Conservation (phyloP, 2,888 invertebrate genomes). For the Carpatolechia fugitivella region DNA sequence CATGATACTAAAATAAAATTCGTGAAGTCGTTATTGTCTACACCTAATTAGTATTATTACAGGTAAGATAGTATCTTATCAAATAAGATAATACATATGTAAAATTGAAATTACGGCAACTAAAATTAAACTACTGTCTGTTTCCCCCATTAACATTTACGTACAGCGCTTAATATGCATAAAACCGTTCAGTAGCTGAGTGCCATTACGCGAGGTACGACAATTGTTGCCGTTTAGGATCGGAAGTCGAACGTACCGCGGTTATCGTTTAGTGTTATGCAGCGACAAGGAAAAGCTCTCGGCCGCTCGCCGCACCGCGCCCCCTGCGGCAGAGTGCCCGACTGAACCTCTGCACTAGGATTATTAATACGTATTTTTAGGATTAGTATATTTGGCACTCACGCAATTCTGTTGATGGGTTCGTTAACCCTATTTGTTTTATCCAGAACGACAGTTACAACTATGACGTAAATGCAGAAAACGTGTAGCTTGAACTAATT, state of each 20-base stretch:
- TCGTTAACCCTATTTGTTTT: neutral
- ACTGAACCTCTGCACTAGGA: neutral
- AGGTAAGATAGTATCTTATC: no score
- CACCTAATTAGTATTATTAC: no score
- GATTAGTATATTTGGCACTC: slow-evolving; percentile 5
- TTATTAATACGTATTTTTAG: slow-evolving; percentile 1
- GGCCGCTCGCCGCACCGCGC: slow-evolving; percentile 51
- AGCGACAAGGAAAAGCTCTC: slow-evolving; percentile 76
- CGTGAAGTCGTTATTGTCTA: no score
- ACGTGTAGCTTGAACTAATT: no score
- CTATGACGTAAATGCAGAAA: neutral
- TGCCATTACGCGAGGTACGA: slow-evolving; percentile 66
- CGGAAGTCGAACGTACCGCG: slow-evolving; percentile 51
- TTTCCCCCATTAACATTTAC: slow-evolving; percentile 28
- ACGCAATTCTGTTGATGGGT: neutral
- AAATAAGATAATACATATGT: no score
- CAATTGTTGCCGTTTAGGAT: slow-evolving; percentile 70
- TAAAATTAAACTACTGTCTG: slow-evolving; percentile 26
- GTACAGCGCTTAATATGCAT: slow-evolving; percentile 50
- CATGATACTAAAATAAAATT: no score
- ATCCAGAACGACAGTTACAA: neutral
- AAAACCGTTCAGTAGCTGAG: slow-evolving; percentile 41
- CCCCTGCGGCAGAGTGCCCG: slow-evolving; percentile 35
- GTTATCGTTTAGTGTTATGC: slow-evolving; percentile 74
- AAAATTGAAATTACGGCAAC: neutral